Base-by-base conservation (phyloP, 2,888 invertebrate species). In the Poecilobothrus nobilitatus region DNA sequence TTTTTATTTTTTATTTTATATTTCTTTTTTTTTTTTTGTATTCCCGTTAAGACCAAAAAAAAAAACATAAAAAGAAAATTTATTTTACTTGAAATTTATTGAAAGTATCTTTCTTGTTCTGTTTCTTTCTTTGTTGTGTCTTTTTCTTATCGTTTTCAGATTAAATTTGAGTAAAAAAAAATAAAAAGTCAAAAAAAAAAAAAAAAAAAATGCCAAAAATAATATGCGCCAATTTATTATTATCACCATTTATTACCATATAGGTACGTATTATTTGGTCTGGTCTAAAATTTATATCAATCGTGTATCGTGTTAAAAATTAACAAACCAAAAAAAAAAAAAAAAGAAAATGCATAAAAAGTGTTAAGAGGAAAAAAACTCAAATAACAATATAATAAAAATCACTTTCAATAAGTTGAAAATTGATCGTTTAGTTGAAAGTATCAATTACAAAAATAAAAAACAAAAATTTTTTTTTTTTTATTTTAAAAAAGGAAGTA, bases 331-430 rank as follows among this genome's bases (percentile, higher is more conserved):
- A 53, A 53, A 53, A 53, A 9, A 53, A 18, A 18, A 53, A 53
- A 53, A 53, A 53, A 12, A 53, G 18, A 12, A n/a, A 53, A 27
- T 2, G 27, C 41, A 9, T 9, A 41, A 41, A 41, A 41, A 41
- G 15, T 41, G 41, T 12, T 12, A 41, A 41, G 15, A 3, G 12
- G 9, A 41, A 12, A 41, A 41, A 41, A 12, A 41, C 7, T 41
- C 15, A 9, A 3, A 41, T 41, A 41, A 41, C 12, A 37, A 37
- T 15, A 53, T 53, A 53, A 53, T 53, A 53, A 53, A 53, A 53
- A 53, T 53, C 53, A 53, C 53, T 53, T 53, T 53, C 53, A 53
- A 53, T 53, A 53, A 53, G 53, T n/a, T 53, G 53, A 53, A 53
- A 53, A 53, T 53, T 53, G 53, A 53, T 53, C 53, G 53, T 53